phyloP scores from a whole-genome alignment of 2,797 vertebrate genomes.

The Enteromius afrohamiltoni region DNA sequence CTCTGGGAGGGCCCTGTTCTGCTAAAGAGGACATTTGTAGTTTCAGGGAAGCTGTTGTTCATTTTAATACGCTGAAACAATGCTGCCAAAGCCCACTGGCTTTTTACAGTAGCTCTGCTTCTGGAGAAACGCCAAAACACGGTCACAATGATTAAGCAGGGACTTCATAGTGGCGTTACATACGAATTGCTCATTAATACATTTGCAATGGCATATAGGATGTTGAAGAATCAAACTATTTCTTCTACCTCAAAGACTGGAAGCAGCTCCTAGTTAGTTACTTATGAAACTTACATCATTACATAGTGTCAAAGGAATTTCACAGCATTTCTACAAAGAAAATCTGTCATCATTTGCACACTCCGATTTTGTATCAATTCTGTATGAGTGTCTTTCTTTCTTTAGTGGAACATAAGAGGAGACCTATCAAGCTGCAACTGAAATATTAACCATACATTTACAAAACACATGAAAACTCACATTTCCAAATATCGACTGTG shows the following conservation, averaged over 20 bases:
- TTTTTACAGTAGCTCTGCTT: slow-evolving; percentile 38
- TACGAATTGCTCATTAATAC: slow-evolving; percentile 16
- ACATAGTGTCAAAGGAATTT: slow-evolving; percentile 17
- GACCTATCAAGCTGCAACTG: not conserved
- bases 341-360: not conserved
- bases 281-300: slow-evolving; percentile 18
- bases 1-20: slow-evolving; percentile 40
- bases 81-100: slow-evolving; percentile 42
- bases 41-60: slow-evolving; percentile 41
- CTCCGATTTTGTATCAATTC: not conserved
- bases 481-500: not conserved
- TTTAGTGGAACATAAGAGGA: not conserved
- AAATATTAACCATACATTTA: not conserved
- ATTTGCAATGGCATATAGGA: not conserved
- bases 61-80: slow-evolving; percentile 41
- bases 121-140: slow-evolving; percentile 12
- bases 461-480: not conserved
- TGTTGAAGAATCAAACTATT: not conserved
- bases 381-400: not conserved
- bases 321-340: not conserved
- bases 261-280: not conserved
- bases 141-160: slow-evolving; percentile 22
- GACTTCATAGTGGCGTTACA: slow-evolving; percentile 8
- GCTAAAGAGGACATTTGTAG: slow-evolving; percentile 53
- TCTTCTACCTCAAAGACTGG: not conserved